Conservation (phyloP, 2,888 invertebrate genomes). For the Monopis laevigella region DNA sequence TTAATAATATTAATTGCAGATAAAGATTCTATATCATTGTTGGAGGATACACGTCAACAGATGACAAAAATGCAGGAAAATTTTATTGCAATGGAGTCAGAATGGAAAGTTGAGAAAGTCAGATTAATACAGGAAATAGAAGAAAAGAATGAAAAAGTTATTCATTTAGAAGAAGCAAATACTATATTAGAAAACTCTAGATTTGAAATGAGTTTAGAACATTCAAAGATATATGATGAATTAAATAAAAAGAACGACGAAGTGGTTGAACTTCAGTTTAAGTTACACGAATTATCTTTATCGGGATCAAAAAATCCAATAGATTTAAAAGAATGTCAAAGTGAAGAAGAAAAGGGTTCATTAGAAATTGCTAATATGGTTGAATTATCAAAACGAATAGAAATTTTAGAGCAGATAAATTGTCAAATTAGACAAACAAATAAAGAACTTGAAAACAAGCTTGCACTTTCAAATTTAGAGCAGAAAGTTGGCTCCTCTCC, state of each 20-base stretch:
- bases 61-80: constrained; percentile 84
- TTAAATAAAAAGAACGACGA: constrained; percentile 55
- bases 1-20: constrained; percentile 36
- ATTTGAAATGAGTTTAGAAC: constrained; percentile 58
- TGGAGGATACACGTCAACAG: constrained; percentile 83
- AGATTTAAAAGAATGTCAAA: constrained; percentile 42
- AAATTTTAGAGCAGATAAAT: constrained; percentile 59
- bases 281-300: constrained; percentile 31
- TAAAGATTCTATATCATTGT: constrained; percentile 74
- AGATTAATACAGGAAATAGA: constrained; percentile 62
- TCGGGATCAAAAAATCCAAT: constrained; percentile 22
- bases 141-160: constrained; percentile 64
- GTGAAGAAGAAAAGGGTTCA: constrained; percentile 70
- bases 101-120: constrained; percentile 74
- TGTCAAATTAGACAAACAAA: constrained; percentile 61
- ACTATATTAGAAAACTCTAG: constrained; percentile 54
- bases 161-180: constrained; percentile 65
- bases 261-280: constrained; percentile 41
- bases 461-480: constrained; percentile 38
- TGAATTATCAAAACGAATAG: constrained; percentile 57
- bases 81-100: constrained; percentile 74
- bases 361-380: constrained; percentile 52
- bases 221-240: constrained; percentile 64
- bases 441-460: constrained; percentile 61
- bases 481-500: constrained; percentile 34